Evolutionary conservation across 2,113 vertebrate species (phyloP), one percentile per base, ranked within the genome.

Genomic region (Sturnira hondurensis): DNA sequence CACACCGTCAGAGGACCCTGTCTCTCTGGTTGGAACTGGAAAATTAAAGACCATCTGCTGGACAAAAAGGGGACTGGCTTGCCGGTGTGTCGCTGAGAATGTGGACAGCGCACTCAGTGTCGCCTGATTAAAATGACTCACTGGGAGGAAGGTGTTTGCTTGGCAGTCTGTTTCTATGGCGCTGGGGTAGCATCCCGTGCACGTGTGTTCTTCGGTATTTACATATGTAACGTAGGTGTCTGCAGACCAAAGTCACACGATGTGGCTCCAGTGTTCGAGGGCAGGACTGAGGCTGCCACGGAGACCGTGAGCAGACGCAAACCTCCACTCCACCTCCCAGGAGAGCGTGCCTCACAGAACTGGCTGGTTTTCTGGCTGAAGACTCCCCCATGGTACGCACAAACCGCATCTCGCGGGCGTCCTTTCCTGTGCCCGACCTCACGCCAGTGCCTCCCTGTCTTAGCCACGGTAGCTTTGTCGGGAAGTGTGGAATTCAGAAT

Each of bases 121-220:
- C n/a, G 85, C 78, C 86, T 92, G 87, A 94, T 93, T 91, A 94
- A 97, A 94, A 97, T 43, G 4, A 14, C 9, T 71, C 74, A 58
- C 87, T 2, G 11, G 24, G 50, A 68, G 78, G 20, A 63, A 76
- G 3, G 20, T 24, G 11, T 78, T 78, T 43, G 77, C 33, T 63
- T 91, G 13, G 4, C 3, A 20, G 77, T 65, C 81, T 87, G 38
- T 47, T 80, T 83, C 71, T 91, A 17, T 36, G 52, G 36, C 28
- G 12, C 71, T 76, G 54, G 28, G 63, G 65, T 68, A 78, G 50
- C 19, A 31, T 22, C 41, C 26, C 8, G n/a, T 20, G 33, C 6
- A 19, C 3, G 33, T 47, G 16, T 33, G 17, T 67, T 41, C 52
- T 84, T 67, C 68, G 19, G 1, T 28, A 74, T 45, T 86, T 67